Conservation (phyloP, 2,888 invertebrate genomes). For the Acanthopleura granulata region DNA sequence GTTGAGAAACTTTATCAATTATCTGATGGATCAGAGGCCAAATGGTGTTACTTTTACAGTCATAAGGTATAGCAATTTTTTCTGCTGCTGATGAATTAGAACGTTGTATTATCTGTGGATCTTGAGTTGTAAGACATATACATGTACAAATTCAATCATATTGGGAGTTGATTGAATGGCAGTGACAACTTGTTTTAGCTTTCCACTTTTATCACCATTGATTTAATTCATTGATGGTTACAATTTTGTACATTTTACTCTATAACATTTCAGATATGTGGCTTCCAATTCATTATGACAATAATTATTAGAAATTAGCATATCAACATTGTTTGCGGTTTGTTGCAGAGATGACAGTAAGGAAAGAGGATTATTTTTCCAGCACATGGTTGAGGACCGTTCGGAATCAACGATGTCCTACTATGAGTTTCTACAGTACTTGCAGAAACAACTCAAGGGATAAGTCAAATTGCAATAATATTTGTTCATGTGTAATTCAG, state of each 20-base stretch:
- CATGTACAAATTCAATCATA: too few species aligned
- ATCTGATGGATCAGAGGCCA: conserved; percentile 88
- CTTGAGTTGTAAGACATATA: too few species aligned
- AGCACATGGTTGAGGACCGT: conserved; percentile 93
- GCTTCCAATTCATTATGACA: too few species aligned
- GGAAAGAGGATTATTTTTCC: conserved; percentile 83
- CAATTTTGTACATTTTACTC: too few species aligned
- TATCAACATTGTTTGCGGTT: conserved; percentile 1
- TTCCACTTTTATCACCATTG: neutral
- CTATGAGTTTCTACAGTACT: conserved; percentile 97
- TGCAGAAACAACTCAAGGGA: conserved; percentile 67
- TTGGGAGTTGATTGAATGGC: too few species aligned
- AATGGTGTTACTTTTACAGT: conserved; percentile 83
- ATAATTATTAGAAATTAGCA: too few species aligned
- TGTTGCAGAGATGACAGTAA: conserved; percentile 90
- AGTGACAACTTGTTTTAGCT: neutral
- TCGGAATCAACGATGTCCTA: conserved; percentile 95
- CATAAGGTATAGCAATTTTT: conserved; percentile 77
- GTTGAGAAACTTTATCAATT: conserved; percentile 84
- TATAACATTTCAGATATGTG: too few species aligned
- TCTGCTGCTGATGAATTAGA: too few species aligned
- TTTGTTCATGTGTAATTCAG: too few species aligned
- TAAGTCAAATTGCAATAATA: neutral
- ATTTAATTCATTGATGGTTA: too few species aligned
- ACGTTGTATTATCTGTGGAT: too few species aligned